Conservation (phyloP, 2,888 invertebrate genomes). For the Ashinkailepas kermadecensis region DNA sequence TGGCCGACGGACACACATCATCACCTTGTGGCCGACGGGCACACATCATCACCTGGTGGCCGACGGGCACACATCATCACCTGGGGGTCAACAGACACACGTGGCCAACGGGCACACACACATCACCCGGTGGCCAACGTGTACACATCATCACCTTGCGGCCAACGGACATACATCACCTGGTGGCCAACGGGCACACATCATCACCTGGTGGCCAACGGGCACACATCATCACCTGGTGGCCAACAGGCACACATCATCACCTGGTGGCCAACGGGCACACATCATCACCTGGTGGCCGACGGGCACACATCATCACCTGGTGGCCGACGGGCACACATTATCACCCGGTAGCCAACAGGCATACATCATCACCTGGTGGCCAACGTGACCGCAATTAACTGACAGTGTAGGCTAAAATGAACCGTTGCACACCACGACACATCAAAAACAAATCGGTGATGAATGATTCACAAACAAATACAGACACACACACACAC, state of each 20-base stretch:
- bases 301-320: neutral
- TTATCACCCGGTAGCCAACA: neutral
- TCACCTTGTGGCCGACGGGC: neutral
- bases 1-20: neutral
- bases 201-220: neutral
- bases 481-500: too few species aligned
- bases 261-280: neutral
- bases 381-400: too few species aligned
- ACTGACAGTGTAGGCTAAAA: too few species aligned
- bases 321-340: neutral
- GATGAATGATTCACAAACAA: too few species aligned
- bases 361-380: too few species aligned
- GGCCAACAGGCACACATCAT: neutral
- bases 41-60: neutral
- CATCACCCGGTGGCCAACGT: neutral
- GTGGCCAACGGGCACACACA: neutral
- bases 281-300: neutral
- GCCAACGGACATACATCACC: neutral
- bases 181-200: neutral
- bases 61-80: neutral
- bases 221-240: neutral
- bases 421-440: too few species aligned
- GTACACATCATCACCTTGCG: neutral
- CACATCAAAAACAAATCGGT: too few species aligned
- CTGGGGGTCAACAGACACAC: too few species aligned